These are phyloP conservation scores for Pachyuromys duprasi DNA, from an alignment of 2,797 vertebrate species.

Conservation along the genomic window DNA sequence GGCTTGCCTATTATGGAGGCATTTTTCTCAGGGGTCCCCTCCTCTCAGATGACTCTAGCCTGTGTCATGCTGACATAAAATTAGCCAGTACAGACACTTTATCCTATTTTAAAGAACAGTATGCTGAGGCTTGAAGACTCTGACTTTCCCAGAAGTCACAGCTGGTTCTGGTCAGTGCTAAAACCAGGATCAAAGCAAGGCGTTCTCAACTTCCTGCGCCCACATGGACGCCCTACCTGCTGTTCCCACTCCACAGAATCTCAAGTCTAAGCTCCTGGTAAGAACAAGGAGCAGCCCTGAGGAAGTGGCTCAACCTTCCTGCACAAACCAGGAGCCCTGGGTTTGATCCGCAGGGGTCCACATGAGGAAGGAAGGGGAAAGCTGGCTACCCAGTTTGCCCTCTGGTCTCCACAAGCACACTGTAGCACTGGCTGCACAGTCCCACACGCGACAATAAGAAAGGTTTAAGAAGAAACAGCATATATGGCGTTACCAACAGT, in stretches of 20 bases:
- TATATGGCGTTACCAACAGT: background rate
- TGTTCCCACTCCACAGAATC: background rate
- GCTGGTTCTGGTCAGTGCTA: background rate
- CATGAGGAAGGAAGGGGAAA: background rate
- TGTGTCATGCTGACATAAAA: background rate
- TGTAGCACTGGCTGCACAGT: background rate
- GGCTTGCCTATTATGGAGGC: background rate
- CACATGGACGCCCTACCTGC: background rate
- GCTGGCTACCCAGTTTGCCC: background rate
- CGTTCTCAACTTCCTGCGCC: background rate
- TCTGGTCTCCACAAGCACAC: background rate
- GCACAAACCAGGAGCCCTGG: background rate
- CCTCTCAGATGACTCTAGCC: background rate
- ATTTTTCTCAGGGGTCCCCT: background rate
- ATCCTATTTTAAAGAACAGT: slow-evolving; percentile 6
- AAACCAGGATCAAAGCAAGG: background rate
- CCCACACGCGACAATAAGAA: background rate
- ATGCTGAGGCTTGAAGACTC: background rate
- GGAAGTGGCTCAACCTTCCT: background rate
- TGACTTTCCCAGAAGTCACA: background rate
- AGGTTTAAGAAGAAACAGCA: background rate
- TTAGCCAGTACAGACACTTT: background rate
- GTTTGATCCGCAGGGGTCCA: background rate
- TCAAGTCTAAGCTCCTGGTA: slow-evolving; percentile 2
- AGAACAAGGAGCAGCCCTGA: background rate